Evolutionary conservation across 23 tunicate species (phyloP).

Genomic region (Clavelina lepadiformis): DNA sequence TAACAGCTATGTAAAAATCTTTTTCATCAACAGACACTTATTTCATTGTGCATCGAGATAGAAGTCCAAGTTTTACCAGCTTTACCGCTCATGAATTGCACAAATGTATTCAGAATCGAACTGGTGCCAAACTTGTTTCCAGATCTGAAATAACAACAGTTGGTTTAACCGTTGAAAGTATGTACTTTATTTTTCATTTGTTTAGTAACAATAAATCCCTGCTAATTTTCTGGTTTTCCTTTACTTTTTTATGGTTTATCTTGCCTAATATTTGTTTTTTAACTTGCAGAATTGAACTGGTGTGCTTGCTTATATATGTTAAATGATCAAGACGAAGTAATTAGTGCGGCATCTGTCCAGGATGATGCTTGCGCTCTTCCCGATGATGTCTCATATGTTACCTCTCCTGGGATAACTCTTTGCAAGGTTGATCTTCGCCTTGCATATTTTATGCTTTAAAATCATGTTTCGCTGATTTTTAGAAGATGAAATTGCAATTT

Average conservation of each 20-base stretch:
- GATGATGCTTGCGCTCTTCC: conserved; percentile 22
- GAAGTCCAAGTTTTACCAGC: conserved; percentile 38
- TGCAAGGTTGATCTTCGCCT: too few species aligned
- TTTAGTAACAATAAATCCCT: too few species aligned
- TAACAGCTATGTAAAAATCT: not conserved
- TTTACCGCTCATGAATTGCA: conserved; percentile 34
- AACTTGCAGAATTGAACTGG: conserved; percentile 33
- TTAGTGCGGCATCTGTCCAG: conserved; percentile 25
- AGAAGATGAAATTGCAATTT: too few species aligned
- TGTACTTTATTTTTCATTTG: too few species aligned
- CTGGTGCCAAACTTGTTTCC: conserved; percentile 29
- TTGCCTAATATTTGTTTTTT: not conserved
- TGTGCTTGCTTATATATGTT: conserved; percentile 47
- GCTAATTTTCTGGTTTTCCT: too few species aligned
- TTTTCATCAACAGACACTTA: conserved; percentile 25
- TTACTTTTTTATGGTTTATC: not conserved
- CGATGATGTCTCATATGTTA: not conserved
- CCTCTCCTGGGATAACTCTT: conserved; percentile 5
- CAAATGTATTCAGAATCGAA: conserved; percentile 37
- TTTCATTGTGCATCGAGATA: conserved; percentile 57
- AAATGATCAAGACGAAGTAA: conserved; percentile 4
- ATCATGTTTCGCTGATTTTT: too few species aligned
- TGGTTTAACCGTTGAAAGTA: too few species aligned
- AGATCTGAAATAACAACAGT: not conserved
- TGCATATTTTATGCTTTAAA: too few species aligned